These are phyloP conservation scores for Coturnix japonica DNA, from an alignment of 2,113 vertebrate genomes.

Conservation along the genomic window DNA sequence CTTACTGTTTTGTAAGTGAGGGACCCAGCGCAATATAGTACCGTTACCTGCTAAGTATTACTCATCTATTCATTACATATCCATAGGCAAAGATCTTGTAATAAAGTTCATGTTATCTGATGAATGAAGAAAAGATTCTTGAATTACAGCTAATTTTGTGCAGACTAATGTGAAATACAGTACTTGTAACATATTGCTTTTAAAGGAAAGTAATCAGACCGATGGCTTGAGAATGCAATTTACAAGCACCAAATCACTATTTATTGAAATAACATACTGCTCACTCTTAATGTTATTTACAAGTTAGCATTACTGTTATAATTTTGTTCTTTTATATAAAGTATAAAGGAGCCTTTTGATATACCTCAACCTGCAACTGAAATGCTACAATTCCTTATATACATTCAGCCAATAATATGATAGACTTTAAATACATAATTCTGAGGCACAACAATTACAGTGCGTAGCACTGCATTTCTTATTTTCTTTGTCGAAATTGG, in stretches of 20 bases:
- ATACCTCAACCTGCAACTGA: not conserved
- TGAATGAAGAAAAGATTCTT: not conserved
- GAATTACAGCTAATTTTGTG: conserved; percentile 2
- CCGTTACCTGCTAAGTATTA: not conserved
- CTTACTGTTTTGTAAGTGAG: not conserved
- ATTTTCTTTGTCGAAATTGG: not conserved
- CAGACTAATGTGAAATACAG: not conserved
- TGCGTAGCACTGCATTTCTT: not conserved
- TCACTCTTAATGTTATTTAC: not conserved
- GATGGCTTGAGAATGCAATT: conserved; percentile 6
- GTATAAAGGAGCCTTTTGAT: not conserved
- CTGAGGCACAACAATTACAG: not conserved
- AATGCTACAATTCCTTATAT: not conserved
- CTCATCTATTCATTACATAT: not conserved
- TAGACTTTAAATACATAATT: not conserved
- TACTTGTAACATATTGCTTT: not conserved
- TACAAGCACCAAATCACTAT: not conserved
- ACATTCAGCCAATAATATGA: not conserved
- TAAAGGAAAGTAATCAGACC: not conserved
- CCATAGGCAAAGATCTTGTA: not conserved
- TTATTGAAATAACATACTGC: conserved; percentile 13
- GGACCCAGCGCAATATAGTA: not conserved
- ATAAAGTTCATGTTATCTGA: not conserved
- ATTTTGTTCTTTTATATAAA: not conserved
- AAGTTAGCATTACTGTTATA: not conserved